A percentile compares a stretch with the other conserved stretches of the same genome.
phyloP scores from a whole-genome alignment of 1,140 invertebrate genomes.

The Globodera ellingtonae region DNA sequence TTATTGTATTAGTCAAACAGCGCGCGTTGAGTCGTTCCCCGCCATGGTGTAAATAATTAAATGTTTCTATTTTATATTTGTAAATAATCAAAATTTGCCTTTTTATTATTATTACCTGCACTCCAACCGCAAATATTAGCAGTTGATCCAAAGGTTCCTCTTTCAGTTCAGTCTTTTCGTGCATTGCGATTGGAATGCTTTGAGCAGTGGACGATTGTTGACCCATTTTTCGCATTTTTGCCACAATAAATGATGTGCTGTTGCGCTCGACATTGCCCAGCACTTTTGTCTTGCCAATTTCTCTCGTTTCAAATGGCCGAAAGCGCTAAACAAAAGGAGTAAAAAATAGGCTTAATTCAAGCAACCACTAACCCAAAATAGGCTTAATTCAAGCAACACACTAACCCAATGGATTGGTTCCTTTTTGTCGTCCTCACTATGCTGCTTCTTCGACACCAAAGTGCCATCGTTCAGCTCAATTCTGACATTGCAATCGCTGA shows the following conservation, averaged over 20 bases:
- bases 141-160: neutral
- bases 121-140: slow-evolving; percentile 24
- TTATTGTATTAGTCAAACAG: neutral
- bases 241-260: slow-evolving; percentile 81
- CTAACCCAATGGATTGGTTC: slow-evolving; percentile 67
- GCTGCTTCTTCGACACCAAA: neutral
- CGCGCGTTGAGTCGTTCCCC: neutral
- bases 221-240: slow-evolving; percentile 69
- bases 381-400: slow-evolving; percentile 59
- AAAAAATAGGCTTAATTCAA: no score
- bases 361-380: no score
- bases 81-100: neutral
- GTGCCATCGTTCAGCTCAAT: slow-evolving; percentile 67
- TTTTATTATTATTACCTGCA: slow-evolving; percentile 25
- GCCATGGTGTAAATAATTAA: neutral
- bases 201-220: neutral
- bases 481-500: slow-evolving; percentile 78
- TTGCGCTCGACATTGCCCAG: slow-evolving; percentile 77
- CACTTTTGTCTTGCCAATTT: slow-evolving; percentile 83
- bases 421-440: neutral
- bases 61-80: no score
- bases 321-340: slow-evolving; percentile 72
- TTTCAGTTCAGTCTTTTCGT: neutral
- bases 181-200: neutral
- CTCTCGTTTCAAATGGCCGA: slow-evolving; percentile 82